phyloP scores from a whole-genome alignment of 2,797 vertebrate species.

The Dipus sagitta region DNA sequence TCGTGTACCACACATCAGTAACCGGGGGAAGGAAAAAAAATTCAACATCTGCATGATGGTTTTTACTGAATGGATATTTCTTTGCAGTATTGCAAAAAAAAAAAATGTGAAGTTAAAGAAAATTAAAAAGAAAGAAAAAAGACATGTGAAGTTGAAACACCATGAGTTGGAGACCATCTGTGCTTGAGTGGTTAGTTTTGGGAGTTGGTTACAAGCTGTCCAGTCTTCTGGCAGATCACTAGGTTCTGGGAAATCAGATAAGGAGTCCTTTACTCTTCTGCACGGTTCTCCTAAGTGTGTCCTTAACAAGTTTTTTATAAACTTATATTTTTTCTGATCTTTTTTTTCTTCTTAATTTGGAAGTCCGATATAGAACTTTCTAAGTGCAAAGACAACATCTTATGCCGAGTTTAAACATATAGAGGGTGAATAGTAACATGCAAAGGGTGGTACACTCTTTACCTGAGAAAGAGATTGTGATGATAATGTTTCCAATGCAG shows the following conservation, averaged over 20 bases:
- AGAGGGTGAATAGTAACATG: background rate
- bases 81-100: background rate
- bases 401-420: background rate
- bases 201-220: background rate
- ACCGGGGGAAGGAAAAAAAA: background rate
- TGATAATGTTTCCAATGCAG: no score
- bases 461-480: no score
- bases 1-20: background rate
- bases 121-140: no score
- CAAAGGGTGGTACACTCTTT: background rate
- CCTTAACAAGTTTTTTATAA: background rate
- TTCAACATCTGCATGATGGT: background rate
- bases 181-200: background rate
- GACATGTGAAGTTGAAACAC: background rate
- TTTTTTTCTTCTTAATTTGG: background rate
- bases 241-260: background rate
- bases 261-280: background rate
- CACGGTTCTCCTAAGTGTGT: background rate
- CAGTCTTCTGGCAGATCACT: background rate
- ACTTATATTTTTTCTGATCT: no score
- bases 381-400: background rate
- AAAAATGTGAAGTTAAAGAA: no score
- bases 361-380: background rate
- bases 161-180: background rate
- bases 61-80: background rate